Evolutionary conservation across 2,797 vertebrate species (phyloP).

Genomic region (Enteromius radiatus): DNA sequence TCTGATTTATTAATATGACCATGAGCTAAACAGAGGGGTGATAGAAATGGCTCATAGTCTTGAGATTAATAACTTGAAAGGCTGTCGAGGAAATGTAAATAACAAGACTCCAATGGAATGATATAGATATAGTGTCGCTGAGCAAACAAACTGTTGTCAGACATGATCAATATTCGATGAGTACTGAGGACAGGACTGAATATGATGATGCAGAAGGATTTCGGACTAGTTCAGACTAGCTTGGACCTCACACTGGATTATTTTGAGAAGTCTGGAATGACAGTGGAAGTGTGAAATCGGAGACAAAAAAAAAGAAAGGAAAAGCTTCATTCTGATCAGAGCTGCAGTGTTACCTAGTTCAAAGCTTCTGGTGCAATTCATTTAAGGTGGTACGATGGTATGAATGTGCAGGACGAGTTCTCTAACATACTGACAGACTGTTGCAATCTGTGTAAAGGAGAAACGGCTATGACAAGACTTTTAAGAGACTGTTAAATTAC

Average conservation of each 20-base stretch:
- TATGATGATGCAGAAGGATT: not conserved
- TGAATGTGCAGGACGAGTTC: not conserved
- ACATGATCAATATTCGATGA: constrained; percentile 1
- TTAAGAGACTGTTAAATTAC: constrained; percentile 28
- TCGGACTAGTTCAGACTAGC: constrained; percentile 1
- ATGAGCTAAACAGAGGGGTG: constrained; percentile 14
- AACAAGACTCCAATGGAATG: constrained; percentile 1
- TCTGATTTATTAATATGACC: constrained; percentile 31
- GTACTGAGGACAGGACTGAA: not conserved
- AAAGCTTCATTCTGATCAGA: not conserved
- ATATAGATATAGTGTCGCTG: not conserved
- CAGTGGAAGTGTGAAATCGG: constrained; percentile 10
- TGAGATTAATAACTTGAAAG: constrained; percentile 25
- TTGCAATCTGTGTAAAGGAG: constrained; percentile 13
- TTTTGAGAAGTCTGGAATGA: not conserved
- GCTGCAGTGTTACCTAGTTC: not conserved
- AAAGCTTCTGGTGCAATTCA: not conserved
- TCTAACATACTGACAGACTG: constrained; percentile 10
- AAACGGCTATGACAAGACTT: constrained; percentile 18
- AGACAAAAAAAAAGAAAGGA: not conserved
- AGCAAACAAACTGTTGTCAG: not conserved
- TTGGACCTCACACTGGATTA: not conserved
- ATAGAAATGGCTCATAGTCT: constrained; percentile 8
- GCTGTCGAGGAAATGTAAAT: not conserved
- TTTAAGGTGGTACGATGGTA: not conserved